Evolutionary conservation across 2,797 vertebrate genomes (phyloP).

Genomic region (Brotula barbata): DNA sequence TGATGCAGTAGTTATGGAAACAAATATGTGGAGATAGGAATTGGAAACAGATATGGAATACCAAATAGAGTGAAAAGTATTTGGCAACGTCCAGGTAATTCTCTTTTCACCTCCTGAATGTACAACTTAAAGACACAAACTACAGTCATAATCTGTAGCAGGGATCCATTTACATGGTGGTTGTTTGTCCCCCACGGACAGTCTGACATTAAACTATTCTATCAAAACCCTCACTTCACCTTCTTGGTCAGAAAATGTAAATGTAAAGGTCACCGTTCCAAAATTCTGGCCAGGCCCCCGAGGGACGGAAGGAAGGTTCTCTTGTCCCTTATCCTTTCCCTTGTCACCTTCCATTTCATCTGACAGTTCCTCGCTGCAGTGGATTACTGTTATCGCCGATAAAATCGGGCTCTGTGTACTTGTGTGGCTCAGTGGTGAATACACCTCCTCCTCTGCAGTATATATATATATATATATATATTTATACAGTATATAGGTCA

Average conservation of each 20-base stretch:
- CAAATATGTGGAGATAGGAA: constrained; percentile 36
- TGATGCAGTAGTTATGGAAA: constrained; percentile 33
- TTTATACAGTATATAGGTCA: constrained; percentile 77
- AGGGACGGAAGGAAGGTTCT: not conserved
- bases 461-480: too few species aligned
- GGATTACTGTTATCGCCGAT: constrained; percentile 27
- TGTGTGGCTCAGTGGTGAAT: constrained; percentile 36
- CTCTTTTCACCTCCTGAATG: too few species aligned
- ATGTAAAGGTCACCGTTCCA: not conserved
- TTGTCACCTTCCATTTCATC: not conserved
- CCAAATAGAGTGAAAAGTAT: constrained; percentile 21
- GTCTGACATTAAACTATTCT: not conserved
- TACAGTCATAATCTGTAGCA: too few species aligned
- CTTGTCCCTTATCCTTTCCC: not conserved
- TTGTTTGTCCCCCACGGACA: too few species aligned
- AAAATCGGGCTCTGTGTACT: constrained; percentile 16
- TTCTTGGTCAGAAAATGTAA: not conserved
- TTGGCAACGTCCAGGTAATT: too few species aligned
- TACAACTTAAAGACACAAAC: too few species aligned
- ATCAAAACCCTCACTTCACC: not conserved
- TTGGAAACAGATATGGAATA: constrained; percentile 33
- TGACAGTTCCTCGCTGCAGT: constrained; percentile 39
- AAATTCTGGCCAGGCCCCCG: not conserved
- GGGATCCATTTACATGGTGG: too few species aligned
- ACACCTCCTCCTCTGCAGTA: constrained; percentile 63